phyloP scores from a whole-genome alignment of 2,113 vertebrate species.

The Seriola quinqueradiata region DNA sequence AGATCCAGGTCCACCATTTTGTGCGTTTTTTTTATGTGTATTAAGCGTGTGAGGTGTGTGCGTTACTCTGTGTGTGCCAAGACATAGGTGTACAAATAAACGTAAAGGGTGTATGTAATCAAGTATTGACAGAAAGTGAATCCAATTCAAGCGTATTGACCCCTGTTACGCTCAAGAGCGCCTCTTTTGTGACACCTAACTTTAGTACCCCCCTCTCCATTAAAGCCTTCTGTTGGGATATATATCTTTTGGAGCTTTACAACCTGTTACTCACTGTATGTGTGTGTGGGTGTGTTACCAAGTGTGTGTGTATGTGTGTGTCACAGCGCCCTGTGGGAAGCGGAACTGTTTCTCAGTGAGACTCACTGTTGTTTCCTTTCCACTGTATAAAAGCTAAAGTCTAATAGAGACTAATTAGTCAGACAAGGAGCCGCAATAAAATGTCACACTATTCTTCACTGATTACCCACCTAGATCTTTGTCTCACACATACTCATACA shows the following conservation, averaged over 20 bases:
- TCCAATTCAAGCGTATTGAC: conserved; percentile 58
- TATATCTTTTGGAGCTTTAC: conserved; percentile 81
- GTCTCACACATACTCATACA: conserved; percentile 6
- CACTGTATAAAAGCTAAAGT: conserved; percentile 63
- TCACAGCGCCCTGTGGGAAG: conserved; percentile 53
- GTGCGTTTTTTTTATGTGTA: not conserved
- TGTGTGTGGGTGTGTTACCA: conserved; percentile 37
- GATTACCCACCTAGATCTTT: conserved; percentile 58
- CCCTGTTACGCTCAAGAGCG: conserved; percentile 59
- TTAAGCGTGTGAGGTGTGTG: not conserved
- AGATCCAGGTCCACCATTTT: conserved; percentile 40
- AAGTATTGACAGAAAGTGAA: conserved; percentile 54
- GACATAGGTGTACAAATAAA: conserved; percentile 9
- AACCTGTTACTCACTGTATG: conserved; percentile 59
- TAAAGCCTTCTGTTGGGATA: conserved; percentile 70
- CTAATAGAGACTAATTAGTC: conserved; percentile 81
- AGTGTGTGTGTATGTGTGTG: conserved; percentile 38
- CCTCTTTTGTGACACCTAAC: conserved; percentile 70
- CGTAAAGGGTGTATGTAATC: conserved; percentile 15
- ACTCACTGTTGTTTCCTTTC: conserved; percentile 63
- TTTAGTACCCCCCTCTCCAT: conserved; percentile 69
- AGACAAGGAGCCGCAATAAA: conserved; percentile 68
- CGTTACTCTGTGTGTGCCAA: not conserved
- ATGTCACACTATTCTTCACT: conserved; percentile 61
- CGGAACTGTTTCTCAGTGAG: conserved; percentile 51